A percentile compares a stretch with the other conserved stretches of the same genome.
These are phyloP conservation scores for Cossypha caffra DNA, from an alignment of 2,797 vertebrate species.

Conservation along the genomic window DNA sequence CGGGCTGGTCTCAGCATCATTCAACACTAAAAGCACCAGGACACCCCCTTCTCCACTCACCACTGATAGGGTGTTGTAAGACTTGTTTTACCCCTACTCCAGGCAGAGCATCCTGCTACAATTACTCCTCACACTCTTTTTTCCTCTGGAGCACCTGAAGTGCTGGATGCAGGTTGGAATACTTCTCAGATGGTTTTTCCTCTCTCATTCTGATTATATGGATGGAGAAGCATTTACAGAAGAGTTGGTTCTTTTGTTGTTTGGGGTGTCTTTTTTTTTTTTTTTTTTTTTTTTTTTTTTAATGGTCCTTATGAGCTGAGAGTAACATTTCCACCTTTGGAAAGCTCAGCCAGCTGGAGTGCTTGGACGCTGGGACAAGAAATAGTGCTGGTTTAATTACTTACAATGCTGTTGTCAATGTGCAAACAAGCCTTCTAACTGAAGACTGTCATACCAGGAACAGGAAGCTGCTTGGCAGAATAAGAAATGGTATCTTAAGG, in stretches of 20 bases:
- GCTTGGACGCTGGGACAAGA: neutral
- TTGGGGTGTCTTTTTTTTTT: neutral
- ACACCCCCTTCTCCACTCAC: neutral
- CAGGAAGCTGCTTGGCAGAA: neutral
- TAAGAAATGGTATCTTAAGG: neutral
- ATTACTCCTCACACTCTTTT: neutral
- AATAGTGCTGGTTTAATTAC: neutral
- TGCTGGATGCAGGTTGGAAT: neutral
- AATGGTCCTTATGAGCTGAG: neutral
- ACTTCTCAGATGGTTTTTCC: neutral
- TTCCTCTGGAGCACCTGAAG: neutral
- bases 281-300: no score
- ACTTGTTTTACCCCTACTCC: neutral
- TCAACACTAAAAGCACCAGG: no score
- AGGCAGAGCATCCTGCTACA: neutral
- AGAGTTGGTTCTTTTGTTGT: neutral
- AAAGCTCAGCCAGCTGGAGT: neutral
- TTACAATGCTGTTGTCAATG: neutral
- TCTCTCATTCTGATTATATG: neutral
- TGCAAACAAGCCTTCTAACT: neutral
- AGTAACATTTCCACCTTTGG: neutral
- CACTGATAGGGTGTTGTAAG: fast-evolving
- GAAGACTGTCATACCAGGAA: neutral
- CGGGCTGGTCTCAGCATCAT: neutral
- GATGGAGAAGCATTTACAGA: neutral